Base-by-base conservation (phyloP, 2,113 vertebrate genomes). In the Numida meleagris region DNA sequence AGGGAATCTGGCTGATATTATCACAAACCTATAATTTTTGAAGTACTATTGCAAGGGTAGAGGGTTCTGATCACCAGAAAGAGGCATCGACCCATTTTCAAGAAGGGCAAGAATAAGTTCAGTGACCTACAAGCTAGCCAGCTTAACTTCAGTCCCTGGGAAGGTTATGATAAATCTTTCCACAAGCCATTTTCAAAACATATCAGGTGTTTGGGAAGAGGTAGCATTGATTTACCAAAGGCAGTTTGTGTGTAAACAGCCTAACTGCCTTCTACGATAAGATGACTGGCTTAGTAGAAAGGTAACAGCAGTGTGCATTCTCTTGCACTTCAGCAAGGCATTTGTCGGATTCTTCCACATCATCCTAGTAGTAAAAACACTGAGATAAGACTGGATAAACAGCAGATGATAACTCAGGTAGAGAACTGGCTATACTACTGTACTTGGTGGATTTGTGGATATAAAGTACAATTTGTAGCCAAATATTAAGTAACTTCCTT, bases 381-480 rank as follows among this genome's bases (percentile, higher is more conserved):
- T 1, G 5, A 74, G 33, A 8, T n/a, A 77, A 43, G 46, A 50
- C 24, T 67, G 27, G 33, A 70, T 63, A 81, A 68, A 6, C 15
- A 53, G 27, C 13, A 24, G 23, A 62, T n/a, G 7, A 45, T 48
- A 61, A 36, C 1, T 15, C 13, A 84, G 2, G 1, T 5, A 71
- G 65, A 50, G 36, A 61, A 70, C 0, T 31, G 65, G 3, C 2
- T 29, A 12, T 43, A 73, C 19, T 12, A 29, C 1, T 61, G 25
- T 25, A 62, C n/a, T 66, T 42, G 5, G 45, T 72, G 38, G 20
- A 72, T 72, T 76, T 77, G 31, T 29, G 42, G 16, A 72, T 40
- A 67, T 1, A 1, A 48, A 24, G n/a, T 59, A 34, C 15, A 82
- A 15, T 0, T 71, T 36, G n/a, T 23, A 81, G 29, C 33, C n/a